phyloP scores from a whole-genome alignment of 2,113 vertebrate genomes.

The Mesitornis unicolor region DNA sequence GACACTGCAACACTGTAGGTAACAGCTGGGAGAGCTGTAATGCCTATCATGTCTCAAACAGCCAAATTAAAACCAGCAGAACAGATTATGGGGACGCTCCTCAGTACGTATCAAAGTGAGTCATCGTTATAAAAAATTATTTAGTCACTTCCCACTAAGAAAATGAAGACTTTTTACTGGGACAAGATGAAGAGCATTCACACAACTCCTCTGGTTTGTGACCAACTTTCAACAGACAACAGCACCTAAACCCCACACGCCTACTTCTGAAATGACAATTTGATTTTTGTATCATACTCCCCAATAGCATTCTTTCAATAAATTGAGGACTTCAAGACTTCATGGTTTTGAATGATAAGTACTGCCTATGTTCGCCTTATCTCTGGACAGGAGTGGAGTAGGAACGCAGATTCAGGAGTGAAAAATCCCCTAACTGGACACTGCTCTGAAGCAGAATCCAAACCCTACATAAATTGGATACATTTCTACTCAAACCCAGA shows the following conservation, averaged over 20 bases:
- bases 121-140: neutral
- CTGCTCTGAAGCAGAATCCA: neutral
- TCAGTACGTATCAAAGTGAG: neutral
- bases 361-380: neutral
- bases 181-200: neutral
- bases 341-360: neutral
- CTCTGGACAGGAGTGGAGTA: neutral
- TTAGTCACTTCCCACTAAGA: neutral
- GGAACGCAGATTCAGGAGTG: neutral
- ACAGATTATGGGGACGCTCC: neutral
- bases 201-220: neutral
- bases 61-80: neutral
- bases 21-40: neutral
- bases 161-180: neutral
- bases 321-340: rapidly evolving
- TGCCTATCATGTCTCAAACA: neutral
- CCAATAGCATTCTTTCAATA: neutral
- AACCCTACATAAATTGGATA: neutral
- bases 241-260: neutral
- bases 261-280: neutral
- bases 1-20: neutral
- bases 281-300: neutral
- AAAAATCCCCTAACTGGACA: neutral
- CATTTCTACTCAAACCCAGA: neutral
- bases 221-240: neutral